Conservation (phyloP, 2,113 vertebrate species). For the Bettongia penicillata region DNA sequence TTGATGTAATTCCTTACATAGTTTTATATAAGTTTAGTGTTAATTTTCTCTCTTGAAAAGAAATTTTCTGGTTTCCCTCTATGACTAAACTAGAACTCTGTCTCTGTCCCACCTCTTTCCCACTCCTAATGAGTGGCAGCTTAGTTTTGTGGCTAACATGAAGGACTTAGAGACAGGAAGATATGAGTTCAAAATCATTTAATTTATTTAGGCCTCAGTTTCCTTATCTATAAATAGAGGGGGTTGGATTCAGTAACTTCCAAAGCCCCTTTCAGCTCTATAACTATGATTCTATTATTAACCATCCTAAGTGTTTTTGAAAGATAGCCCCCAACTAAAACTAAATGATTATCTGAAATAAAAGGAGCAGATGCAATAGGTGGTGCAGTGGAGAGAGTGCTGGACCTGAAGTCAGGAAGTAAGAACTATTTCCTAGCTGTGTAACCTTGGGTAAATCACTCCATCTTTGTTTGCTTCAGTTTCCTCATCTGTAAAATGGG, state of each 20-base stretch:
- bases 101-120: background rate
- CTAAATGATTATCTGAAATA: background rate
- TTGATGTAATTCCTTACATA: background rate
- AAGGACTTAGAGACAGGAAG: background rate
- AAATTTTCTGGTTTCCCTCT: background rate
- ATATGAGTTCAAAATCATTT: background rate
- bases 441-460: background rate
- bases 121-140: background rate
- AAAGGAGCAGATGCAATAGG: background rate
- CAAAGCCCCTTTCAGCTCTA: too few relatives aligned
- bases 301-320: background rate
- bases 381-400: background rate
- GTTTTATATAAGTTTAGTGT: background rate
- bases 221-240: background rate
- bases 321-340: background rate
- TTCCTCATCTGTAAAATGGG: background rate
- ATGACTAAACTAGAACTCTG: background rate
- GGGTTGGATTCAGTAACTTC: background rate
- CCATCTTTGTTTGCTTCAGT: background rate
- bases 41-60: background rate
- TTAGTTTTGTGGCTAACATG: background rate
- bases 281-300: background rate
- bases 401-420: background rate
- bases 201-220: background rate
- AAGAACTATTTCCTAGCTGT: background rate